Evolutionary conservation across 1,140 invertebrate species (phyloP).

Genomic region (Caenorhabditis brenneri): DNA sequence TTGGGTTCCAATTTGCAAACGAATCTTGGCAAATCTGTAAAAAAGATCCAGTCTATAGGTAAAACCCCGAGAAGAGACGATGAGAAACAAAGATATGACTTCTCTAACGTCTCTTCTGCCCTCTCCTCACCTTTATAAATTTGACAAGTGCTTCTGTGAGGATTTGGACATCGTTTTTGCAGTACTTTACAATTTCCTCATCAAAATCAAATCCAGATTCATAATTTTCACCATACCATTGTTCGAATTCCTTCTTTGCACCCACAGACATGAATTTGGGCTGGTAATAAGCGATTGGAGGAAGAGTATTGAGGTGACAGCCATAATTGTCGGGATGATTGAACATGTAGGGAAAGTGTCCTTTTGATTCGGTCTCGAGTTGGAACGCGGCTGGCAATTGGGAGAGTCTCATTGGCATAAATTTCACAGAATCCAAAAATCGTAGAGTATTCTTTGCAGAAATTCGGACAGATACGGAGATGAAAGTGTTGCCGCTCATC

Average conservation of each 20-base stretch:
- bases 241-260: background rate
- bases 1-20: background rate
- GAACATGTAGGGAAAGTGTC: too few relatives aligned
- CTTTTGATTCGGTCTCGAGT: background rate
- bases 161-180: background rate
- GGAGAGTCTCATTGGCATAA: background rate
- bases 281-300: background rate
- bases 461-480: background rate
- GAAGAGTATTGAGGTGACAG: background rate
- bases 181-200: too few relatives aligned
- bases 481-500: too few relatives aligned
- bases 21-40: background rate
- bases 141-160: background rate
- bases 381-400: background rate
- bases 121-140: background rate
- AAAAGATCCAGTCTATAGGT: too few relatives aligned
- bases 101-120: too few relatives aligned
- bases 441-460: background rate
- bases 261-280: background rate
- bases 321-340: too few relatives aligned
- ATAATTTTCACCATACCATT: background rate
- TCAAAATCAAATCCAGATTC: background rate
- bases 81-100: too few relatives aligned
- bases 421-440: background rate
- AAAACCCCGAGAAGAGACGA: too few relatives aligned